A percentile compares a stretch with the other conserved stretches of the same genome.
These are phyloP conservation scores for Micronisus gabar DNA, from an alignment of 2,113 vertebrate genomes.

Conservation along the genomic window DNA sequence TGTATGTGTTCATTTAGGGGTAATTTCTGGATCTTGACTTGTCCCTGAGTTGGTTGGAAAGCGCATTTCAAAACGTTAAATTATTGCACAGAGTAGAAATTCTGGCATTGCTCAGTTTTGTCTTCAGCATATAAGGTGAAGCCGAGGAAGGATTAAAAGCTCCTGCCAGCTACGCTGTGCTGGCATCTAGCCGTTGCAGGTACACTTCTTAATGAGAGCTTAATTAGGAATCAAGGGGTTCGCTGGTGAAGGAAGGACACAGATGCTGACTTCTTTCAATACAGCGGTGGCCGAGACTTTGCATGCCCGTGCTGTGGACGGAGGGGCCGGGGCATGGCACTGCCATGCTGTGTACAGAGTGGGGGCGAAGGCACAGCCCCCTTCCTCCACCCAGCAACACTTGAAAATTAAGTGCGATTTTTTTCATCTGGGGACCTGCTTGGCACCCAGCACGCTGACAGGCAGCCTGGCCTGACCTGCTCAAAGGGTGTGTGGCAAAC, in stretches of 20 bases:
- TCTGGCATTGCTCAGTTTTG: neutral
- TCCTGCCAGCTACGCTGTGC: neutral
- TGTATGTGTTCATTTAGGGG: neutral
- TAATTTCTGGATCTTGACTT: neutral
- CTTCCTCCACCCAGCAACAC: neutral
- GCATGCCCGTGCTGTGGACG: too few relatives aligned
- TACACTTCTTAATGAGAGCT: neutral
- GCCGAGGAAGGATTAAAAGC: neutral
- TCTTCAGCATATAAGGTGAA: neutral
- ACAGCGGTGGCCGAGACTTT: neutral
- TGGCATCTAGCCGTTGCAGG: neutral
- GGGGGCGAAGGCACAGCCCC: neutral
- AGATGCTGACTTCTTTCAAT: neutral
- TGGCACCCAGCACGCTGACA: accelerated
- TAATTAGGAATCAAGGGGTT: neutral
- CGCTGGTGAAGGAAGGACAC: neutral
- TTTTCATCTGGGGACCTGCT: neutral
- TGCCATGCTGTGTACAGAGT: neutral
- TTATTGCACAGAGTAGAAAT: neutral
- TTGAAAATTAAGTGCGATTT: accelerated
- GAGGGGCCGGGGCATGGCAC: neutral
- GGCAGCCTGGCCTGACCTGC: neutral
- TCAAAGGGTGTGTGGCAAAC: neutral
- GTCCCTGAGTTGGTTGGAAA: neutral
- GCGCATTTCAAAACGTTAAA: neutral